phyloP scores from a whole-genome alignment of 1,140 invertebrate species.

The Diachasmimorpha longicaudata region DNA sequence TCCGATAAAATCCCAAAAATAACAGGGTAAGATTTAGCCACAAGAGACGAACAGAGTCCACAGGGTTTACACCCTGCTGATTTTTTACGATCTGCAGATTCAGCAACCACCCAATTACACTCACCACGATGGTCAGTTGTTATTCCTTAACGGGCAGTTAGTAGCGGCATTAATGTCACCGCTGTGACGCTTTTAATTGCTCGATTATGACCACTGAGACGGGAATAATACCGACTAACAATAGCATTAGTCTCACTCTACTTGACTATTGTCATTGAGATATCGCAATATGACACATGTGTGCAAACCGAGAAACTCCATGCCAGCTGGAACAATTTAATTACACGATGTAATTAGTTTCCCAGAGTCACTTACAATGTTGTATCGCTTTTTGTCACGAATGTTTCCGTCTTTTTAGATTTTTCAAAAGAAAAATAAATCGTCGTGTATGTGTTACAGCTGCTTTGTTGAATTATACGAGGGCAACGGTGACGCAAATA shows the following conservation, averaged over 20 bases:
- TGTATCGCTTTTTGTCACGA: background rate
- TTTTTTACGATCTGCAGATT: conserved; percentile 53
- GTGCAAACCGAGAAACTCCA: background rate
- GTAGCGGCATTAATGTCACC: conserved; percentile 53
- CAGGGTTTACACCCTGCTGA: conserved; percentile 38
- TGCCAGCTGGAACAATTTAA: background rate
- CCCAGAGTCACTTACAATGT: background rate
- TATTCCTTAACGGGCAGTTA: conserved; percentile 55
- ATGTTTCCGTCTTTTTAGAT: background rate
- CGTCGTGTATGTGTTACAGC: background rate
- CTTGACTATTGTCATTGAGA: background rate
- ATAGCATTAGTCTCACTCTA: background rate
- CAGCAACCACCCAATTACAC: conserved; percentile 54
- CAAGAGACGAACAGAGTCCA: background rate
- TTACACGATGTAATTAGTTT: background rate
- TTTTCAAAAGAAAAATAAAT: background rate
- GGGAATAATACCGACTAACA: background rate
- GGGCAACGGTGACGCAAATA: background rate
- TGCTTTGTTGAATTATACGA: background rate
- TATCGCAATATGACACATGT: background rate
- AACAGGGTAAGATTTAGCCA: background rate
- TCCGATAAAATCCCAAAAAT: background rate
- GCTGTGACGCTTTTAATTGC: conserved; percentile 53
- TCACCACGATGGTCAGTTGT: conserved; percentile 37
- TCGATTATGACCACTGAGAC: conserved; percentile 30